Evolutionary conservation across 2,797 vertebrate species (phyloP).

Genomic region (Crocodylus rhombifer): DNA sequence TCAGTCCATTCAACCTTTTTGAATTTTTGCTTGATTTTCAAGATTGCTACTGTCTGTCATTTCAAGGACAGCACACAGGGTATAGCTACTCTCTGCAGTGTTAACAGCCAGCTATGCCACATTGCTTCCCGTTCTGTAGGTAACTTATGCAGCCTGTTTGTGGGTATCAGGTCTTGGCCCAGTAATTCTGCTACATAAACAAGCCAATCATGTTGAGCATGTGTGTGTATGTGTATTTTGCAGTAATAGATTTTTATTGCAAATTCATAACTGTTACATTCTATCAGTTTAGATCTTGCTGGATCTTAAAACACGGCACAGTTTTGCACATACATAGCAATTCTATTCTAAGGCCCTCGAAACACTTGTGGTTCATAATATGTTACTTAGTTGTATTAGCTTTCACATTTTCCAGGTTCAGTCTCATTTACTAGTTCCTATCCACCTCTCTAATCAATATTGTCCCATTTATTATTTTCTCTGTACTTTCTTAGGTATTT

Average conservation of each 20-base stretch:
- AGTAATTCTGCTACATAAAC: no score
- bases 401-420: neutral
- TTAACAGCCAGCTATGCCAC: no score
- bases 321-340: constrained; percentile 37
- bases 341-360: neutral
- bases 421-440: neutral
- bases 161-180: no score
- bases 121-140: no score
- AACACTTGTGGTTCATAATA: neutral
- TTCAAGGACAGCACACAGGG: neutral
- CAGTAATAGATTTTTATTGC: neutral
- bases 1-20: neutral
- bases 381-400: neutral
- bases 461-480: constrained; percentile 19
- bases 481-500: neutral
- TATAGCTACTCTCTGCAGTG: neutral
- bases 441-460: neutral
- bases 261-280: neutral
- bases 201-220: neutral
- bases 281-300: neutral
- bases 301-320: neutral
- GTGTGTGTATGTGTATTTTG: neutral
- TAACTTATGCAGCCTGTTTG: no score
- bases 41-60: neutral
- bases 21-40: neutral